Evolutionary conservation across 2,113 vertebrate species (phyloP).

Genomic region (Pteruthius melanotis): DNA sequence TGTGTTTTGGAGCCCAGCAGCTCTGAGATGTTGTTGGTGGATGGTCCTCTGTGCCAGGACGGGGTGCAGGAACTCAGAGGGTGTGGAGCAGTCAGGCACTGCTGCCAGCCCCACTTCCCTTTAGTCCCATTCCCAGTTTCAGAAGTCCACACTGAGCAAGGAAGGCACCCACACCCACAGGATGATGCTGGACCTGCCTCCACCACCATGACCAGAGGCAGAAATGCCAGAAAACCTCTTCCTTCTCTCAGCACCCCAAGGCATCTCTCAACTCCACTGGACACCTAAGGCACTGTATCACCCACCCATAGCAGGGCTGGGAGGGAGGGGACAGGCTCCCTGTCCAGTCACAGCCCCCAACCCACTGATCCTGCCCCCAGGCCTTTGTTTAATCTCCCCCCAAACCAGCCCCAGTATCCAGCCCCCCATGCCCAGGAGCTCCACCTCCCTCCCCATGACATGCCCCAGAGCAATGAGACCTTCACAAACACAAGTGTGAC

Average conservation of each 20-base stretch:
- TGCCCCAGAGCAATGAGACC: not conserved
- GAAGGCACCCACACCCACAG: not conserved
- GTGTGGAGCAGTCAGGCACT: rapidly evolving
- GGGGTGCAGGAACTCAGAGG: not conserved
- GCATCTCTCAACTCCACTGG: rapidly evolving
- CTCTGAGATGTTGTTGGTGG: not conserved
- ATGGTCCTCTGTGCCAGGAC: not conserved
- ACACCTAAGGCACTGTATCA: not conserved
- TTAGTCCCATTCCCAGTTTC: not conserved
- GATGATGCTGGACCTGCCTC: not conserved
- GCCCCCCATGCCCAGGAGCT: not conserved
- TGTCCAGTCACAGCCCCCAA: not conserved
- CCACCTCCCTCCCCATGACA: rapidly evolving
- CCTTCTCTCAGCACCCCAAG: not conserved
- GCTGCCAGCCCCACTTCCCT: rapidly evolving
- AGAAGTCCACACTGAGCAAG: not conserved
- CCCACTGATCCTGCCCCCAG: not conserved
- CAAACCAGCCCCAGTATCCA: not conserved
- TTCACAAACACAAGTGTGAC: rapidly evolving
- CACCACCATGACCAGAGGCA: not conserved
- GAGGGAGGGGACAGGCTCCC: not conserved
- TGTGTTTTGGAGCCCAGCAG: not conserved
- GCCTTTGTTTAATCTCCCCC: not conserved
- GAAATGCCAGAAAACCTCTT: not conserved
- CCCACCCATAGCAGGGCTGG: not conserved